These are phyloP conservation scores for Stenurella melanura DNA, from an alignment of 2,888 invertebrate genomes.

Conservation along the genomic window DNA sequence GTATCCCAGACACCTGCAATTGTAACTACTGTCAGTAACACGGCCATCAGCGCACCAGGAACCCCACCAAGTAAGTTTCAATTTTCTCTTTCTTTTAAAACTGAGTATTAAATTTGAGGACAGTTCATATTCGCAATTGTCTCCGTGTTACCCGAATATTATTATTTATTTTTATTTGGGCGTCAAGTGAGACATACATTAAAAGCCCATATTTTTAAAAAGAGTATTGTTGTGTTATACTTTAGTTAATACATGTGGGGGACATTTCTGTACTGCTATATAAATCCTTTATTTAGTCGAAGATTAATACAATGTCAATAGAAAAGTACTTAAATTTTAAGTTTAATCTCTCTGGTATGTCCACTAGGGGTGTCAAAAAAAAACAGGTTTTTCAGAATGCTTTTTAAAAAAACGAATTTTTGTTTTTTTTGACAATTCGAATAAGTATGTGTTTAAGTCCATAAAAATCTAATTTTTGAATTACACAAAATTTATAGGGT, in stretches of 20 bases:
- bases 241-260: conserved; percentile 47
- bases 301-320: too few relatives aligned
- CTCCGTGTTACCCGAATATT: conserved; percentile 53
- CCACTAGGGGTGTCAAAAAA: too few relatives aligned
- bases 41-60: conserved; percentile 65
- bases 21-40: conserved; percentile 68
- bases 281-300: too few relatives aligned
- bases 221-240: conserved; percentile 37
- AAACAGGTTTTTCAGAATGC: too few relatives aligned
- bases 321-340: too few relatives aligned
- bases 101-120: neutral
- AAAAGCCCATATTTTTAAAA: conserved; percentile 48
- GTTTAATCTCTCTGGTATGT: too few relatives aligned
- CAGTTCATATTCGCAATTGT: conserved; percentile 14
- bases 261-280: conserved; percentile 33
- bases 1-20: conserved; percentile 54
- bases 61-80: conserved; percentile 66
- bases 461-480: too few relatives aligned
- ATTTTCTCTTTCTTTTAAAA: neutral
- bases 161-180: conserved; percentile 49
- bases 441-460: too few relatives aligned
- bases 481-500: too few relatives aligned
- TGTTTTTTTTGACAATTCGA: too few relatives aligned
- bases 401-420: too few relatives aligned
- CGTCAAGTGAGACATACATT: conserved; percentile 52